These are phyloP conservation scores for Staurois parvus DNA, from an alignment of 2,797 vertebrate genomes.

Conservation along the genomic window DNA sequence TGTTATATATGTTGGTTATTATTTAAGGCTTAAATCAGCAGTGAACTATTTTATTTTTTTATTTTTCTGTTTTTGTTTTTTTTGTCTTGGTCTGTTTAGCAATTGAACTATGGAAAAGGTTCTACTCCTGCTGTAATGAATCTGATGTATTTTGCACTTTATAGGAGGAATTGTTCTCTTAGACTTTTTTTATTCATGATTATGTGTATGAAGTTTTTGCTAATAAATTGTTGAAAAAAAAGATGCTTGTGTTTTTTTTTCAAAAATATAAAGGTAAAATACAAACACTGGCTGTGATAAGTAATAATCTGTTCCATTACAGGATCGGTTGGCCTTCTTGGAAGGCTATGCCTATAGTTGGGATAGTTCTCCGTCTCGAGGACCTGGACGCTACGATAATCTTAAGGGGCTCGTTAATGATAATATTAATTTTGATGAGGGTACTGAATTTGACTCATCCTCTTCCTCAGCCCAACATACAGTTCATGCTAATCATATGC, in stretches of 20 bases:
- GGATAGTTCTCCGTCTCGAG: too few relatives aligned
- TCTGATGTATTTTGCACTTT: conserved; percentile 51
- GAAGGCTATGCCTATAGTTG: too few relatives aligned
- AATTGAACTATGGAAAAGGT: neutral
- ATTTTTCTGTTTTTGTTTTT: neutral
- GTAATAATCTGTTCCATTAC: too few relatives aligned
- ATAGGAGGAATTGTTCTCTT: conserved; percentile 12
- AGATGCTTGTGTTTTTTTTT: neutral
- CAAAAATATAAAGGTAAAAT: neutral
- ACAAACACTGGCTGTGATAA: too few relatives aligned
- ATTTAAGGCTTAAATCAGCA: neutral
- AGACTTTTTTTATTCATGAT: neutral
- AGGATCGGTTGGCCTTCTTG: too few relatives aligned
- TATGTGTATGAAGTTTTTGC: neutral
- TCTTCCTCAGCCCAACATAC: too few relatives aligned
- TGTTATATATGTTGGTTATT: neutral
- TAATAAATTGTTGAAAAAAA: neutral
- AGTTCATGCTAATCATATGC: too few relatives aligned
- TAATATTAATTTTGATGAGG: too few relatives aligned
- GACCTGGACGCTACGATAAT: too few relatives aligned
- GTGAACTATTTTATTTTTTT: neutral
- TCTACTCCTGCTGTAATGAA: neutral
- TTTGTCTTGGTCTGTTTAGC: neutral
- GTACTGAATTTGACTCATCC: too few relatives aligned
- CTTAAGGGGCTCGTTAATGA: too few relatives aligned